These are phyloP conservation scores for Hepsetus odoe DNA, from an alignment of 2,113 vertebrate genomes.

Conservation along the genomic window DNA sequence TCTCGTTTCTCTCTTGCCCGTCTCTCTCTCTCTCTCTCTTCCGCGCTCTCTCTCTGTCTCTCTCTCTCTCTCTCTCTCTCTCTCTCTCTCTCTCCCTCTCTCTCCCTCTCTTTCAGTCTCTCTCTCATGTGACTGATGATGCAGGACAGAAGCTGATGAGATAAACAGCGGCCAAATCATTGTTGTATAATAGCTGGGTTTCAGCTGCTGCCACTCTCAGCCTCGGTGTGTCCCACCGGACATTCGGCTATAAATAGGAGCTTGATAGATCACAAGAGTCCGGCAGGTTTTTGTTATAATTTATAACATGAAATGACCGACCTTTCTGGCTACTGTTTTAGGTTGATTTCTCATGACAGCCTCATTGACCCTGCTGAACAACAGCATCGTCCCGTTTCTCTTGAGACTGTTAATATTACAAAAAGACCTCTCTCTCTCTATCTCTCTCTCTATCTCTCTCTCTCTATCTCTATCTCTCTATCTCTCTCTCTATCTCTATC, in stretches of 20 bases:
- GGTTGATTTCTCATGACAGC: no score
- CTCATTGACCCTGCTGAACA: no score
- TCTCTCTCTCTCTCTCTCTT: no score
- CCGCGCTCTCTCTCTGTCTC: no score
- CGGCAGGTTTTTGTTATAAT: background rate
- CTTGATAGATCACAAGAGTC: background rate
- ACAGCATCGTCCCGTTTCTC: no score
- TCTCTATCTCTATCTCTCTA: no score
- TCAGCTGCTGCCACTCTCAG: constrained; percentile 3
- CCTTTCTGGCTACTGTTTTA: no score
- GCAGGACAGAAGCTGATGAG: constrained; percentile 29
- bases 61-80: background rate
- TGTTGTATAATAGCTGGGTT: constrained; percentile 25
- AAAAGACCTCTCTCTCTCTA: no score
- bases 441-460: no score
- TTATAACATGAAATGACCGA: background rate
- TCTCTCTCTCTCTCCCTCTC: background rate
- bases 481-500: no score
- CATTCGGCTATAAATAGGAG: constrained; percentile 8
- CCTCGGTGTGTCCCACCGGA: background rate
- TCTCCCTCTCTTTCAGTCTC: background rate
- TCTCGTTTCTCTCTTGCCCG: no score
- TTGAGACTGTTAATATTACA: no score
- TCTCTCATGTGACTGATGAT: constrained; percentile 22
- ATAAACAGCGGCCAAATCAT: constrained; percentile 29